Conservation (phyloP, 2,113 vertebrate species). For the Haemorhous mexicanus region DNA sequence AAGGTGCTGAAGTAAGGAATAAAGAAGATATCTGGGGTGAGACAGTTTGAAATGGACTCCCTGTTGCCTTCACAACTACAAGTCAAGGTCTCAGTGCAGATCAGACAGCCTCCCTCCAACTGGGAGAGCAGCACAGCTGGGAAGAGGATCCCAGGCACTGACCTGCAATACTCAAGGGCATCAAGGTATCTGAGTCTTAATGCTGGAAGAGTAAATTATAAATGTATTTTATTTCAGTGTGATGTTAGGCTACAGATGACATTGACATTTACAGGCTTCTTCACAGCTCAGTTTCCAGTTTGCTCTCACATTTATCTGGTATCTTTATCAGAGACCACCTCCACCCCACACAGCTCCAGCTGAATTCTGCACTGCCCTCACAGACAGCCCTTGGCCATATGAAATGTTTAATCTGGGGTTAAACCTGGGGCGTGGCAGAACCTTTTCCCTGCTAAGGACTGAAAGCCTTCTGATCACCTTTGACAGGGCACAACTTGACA, state of each 20-base stretch:
- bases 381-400: neutral
- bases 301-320: neutral
- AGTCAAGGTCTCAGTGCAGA: neutral
- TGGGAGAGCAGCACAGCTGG: neutral
- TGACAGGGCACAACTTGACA: neutral
- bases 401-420: neutral
- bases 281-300: neutral
- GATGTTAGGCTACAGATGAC: neutral
- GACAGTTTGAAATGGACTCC: neutral
- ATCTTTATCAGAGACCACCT: neutral
- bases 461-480: neutral
- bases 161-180: neutral
- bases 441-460: neutral
- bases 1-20: neutral
- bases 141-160: neutral
- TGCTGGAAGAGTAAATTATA: neutral
- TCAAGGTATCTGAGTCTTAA: neutral
- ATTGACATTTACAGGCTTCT: neutral
- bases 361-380: neutral
- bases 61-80: neutral
- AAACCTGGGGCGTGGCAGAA: neutral
- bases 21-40: neutral
- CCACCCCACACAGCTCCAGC: accelerated
- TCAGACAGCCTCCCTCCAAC: neutral
- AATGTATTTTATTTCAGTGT: neutral